phyloP scores from a whole-genome alignment of 1,140 invertebrate genomes.

The Lordiphosa collinella region DNA sequence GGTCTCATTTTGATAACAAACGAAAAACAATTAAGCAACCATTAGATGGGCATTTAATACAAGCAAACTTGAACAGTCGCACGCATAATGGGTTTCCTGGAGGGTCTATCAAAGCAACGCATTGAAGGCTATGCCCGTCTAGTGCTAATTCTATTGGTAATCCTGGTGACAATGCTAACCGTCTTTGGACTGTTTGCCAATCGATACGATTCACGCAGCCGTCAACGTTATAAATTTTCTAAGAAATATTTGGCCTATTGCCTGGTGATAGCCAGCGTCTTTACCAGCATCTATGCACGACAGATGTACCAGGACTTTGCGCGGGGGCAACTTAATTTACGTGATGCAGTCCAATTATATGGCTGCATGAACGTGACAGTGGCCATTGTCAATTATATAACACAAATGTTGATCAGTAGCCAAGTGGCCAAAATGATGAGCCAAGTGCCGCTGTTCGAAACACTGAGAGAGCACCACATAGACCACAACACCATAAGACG shows the following conservation, averaged over 20 bases:
- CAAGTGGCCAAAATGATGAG: conserved; percentile 44
- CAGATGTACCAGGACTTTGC: conserved; percentile 47
- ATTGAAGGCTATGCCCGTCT: conserved; percentile 18
- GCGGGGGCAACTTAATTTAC: conserved; percentile 40
- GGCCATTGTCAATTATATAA: conserved; percentile 52
- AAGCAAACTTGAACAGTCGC: conserved; percentile 2
- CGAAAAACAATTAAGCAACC: conserved; percentile 33
- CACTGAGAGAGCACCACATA: conserved; percentile 27
- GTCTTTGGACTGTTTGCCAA: conserved; percentile 48
- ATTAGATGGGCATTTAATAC: conserved; percentile 1
- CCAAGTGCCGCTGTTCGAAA: conserved; percentile 41
- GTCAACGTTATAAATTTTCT: conserved; percentile 43
- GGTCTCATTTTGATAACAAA: background rate
- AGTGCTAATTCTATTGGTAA: conserved; percentile 33
- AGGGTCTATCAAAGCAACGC: conserved; percentile 18
- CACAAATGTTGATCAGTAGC: conserved; percentile 38
- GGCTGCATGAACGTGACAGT: conserved; percentile 63
- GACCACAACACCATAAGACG: conserved; percentile 20
- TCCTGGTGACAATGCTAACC: conserved; percentile 33
- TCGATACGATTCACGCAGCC: conserved; percentile 23
- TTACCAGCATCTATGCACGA: conserved; percentile 37
- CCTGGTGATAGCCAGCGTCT: conserved; percentile 31
- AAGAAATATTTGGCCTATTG: conserved; percentile 39
- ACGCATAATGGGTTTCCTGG: conserved; percentile 24
- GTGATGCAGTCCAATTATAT: conserved; percentile 56